Evolutionary conservation across 53 echinoderm and acorn worm species (phyloP), one percentile per base, ranked within the genome.

Genomic region (Astropecten irregularis): DNA sequence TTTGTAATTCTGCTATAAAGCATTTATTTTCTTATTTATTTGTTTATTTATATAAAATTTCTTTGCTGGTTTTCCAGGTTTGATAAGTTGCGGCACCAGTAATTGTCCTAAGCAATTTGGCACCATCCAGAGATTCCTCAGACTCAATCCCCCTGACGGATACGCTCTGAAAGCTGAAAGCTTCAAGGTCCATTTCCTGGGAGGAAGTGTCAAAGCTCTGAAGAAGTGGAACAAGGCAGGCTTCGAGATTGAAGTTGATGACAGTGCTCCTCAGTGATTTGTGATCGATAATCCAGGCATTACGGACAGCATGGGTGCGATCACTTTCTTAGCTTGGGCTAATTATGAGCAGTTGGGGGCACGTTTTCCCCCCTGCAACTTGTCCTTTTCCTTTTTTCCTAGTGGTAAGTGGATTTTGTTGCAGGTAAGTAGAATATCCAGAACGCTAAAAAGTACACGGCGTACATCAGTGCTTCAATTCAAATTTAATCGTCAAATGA

Each of bases 171-270:
- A 38, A 22, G 71, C 83, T 0, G 62, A 88, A 23, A 83, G 66
- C 27, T 83, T 88, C 44, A 51, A 72, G 71, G 60, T 88, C 20
- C 19, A 29, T 1, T 83, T 52, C 46, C 23, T 63, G 56, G 50
- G 16, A 20, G 83, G 60, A 16, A 51, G 66, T 0, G 44, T 53
- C 40, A 57, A 55, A 42, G 60, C 65, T 1, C 79, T 68, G 19
- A 54, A 64, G 40, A 70, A 86, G 48, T 90, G 90, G 90, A 90
- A 90, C 71, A 86, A 86, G 55, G 86, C 62, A n/a, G 73, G 71
- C 39, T 90, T 90, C 70, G 54, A 56, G 16, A 72, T 90, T 42
- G n/a, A n/a, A n/a, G n/a, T n/a, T n/a, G n/a, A n/a, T n/a, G n/a
- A n/a, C n/a, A n/a, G n/a, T n/a, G n/a, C n/a, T n/a, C n/a, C n/a